Evolutionary conservation across 1,140 invertebrate species (phyloP).

Genomic region (Hestina assimilis): DNA sequence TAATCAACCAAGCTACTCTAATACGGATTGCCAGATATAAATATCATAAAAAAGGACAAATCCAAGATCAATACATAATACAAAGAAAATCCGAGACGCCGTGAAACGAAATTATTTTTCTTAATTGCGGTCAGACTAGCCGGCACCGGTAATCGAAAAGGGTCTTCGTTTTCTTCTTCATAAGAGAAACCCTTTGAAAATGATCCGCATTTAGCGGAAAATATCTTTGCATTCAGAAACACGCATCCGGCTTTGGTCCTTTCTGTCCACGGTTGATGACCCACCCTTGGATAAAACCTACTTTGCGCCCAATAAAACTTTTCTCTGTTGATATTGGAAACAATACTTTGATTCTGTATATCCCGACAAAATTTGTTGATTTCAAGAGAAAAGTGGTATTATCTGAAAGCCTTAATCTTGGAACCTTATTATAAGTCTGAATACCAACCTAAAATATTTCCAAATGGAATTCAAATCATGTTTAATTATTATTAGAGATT

Average conservation of each 20-base stretch:
- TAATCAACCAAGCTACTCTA: too few relatives aligned
- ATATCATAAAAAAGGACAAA: constrained; percentile 7
- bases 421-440: too few relatives aligned
- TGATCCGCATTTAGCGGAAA: constrained; percentile 60
- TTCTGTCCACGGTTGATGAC: constrained; percentile 42
- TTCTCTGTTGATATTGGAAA: constrained; percentile 68
- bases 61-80: constrained; percentile 2
- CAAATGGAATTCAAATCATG: too few relatives aligned
- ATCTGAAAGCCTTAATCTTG: constrained; percentile 42
- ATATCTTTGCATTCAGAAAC: constrained; percentile 70
- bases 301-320: constrained; percentile 74
- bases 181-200: constrained; percentile 70
- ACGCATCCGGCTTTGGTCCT: constrained; percentile 49
- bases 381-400: constrained; percentile 68
- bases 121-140: constrained; percentile 53
- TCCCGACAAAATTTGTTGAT: constrained; percentile 60
- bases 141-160: constrained; percentile 64
- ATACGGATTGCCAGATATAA: too few relatives aligned
- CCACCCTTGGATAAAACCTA: constrained; percentile 65
- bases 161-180: constrained; percentile 57
- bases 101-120: constrained; percentile 17
- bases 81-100: constrained; percentile 8
- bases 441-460: not conserved
- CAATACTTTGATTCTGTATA: constrained; percentile 69
- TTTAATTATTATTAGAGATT: too few relatives aligned